Base-by-base conservation (phyloP, 2,888 invertebrate genomes). In the Monoplex corrugatus region DNA sequence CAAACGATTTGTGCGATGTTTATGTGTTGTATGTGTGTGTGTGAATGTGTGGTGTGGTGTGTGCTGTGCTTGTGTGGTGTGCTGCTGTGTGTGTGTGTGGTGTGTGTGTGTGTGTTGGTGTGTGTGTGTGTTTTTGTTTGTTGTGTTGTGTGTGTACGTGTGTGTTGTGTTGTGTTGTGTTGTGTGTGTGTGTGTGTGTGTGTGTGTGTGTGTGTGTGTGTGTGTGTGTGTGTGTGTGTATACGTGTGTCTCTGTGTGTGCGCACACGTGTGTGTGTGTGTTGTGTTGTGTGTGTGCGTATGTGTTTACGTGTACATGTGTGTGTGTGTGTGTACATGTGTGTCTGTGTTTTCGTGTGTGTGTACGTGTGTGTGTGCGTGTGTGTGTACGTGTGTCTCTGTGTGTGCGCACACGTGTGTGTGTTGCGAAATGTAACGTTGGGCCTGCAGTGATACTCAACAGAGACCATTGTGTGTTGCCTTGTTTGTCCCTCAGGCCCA, bases 161-260 rank as follows among this genome's bases (percentile, higher is more conserved):
- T 35, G 8, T 35, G 75, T 35, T 6, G 10, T 8, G 50, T 8
- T 50, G 50, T 50, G 10, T 50, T 8, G 8, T 13, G 32, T 6
- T 75, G 75, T 75, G 75, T 75, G 45, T 50, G 50, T 50, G 45
- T 45, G n/a, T 45, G 43, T 85, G 85, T 35, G 45, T 35, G n/a
- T 85, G 57, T 50, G 85, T 85, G 85, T 85, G 50, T 85, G 85
- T 57, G 85, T 85, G 85, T 85, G 57, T 85, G 57, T 50, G 45
- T 85, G 85, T 85, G 63, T 83, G 28, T 3, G 6, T 82, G 82
- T 23, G 32, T 40, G 13, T 82, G 68, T 68, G 23, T 68, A 28
- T 68, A n/a, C 28, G 28, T 13, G 28, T 68, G 68, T 68, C 13
- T 68, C 16, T 68, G 28, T 13, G 68, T 68, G 28, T 68, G 68